Base-by-base conservation (phyloP, 2,797 vertebrate species). In the Thripadectes ignobilis region DNA sequence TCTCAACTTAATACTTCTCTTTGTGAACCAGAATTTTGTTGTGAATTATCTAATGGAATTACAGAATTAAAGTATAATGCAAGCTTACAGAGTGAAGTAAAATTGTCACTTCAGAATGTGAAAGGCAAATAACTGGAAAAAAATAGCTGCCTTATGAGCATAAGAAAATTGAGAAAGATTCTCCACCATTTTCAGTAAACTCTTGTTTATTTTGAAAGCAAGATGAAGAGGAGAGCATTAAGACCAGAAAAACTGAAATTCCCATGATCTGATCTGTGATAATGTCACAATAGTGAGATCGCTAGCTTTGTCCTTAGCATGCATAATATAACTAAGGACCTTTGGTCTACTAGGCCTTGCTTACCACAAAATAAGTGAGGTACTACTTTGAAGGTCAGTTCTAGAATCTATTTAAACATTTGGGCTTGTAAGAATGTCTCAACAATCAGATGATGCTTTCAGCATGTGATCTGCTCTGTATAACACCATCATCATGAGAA, bases 401-500 rank as follows among this genome's bases (percentile, higher is more conserved):
- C 30, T 72, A 36, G 12, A 48, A 49, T 55, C 23, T 80, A 20
- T 32, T 73, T 85, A 86, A 63, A 66, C 2, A 3, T 86, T 92
- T 54, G 45, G 43, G 34, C 27, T 41, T 62, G 34, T 65, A 89
- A 66, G 46, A 83, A 81, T 26, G 39, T 93, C 51, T 77, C 30
- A 88, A 85, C 6, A 82, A 38, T 29, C 39, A 79, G 36, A 73
- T 43, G 52, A 81, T 80, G 34, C 27, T 54, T 94, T 94, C 69
- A 84, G n/a, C 62, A 10, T 90, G 61, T 77, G 90, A 92, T 72
- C 85, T 94, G 54, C 34, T 77, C 92, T 80, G 41, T 82, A 54
- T 95, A 96, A 96, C 78, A 77, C 38, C 61, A 12, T 68, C 87
- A 84, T 92, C 90, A 74, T 66, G 92, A 91, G 94, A 93, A 96